These are phyloP conservation scores for Serrognathus titanus DNA, from an alignment of 2,888 invertebrate species.

Conservation along the genomic window DNA sequence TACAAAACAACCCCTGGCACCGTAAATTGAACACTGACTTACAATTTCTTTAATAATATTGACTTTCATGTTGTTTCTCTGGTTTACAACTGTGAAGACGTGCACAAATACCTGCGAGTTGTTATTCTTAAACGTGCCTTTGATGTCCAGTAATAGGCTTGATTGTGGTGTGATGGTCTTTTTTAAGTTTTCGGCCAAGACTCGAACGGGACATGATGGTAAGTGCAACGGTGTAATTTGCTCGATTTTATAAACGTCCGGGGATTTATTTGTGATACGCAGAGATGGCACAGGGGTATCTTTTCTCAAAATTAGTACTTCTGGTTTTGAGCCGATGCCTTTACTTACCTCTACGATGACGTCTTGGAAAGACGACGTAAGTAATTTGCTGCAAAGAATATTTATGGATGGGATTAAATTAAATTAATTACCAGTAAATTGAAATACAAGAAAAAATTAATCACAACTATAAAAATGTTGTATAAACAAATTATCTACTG, in stretches of 20 bases:
- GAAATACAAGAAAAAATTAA: no score
- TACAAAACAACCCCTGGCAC: background rate
- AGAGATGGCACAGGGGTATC: background rate
- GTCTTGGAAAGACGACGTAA: background rate
- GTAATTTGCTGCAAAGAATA: background rate
- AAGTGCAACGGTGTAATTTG: slow-evolving; percentile 2
- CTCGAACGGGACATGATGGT: background rate
- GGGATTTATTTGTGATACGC: slow-evolving; percentile 1
- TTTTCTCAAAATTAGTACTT: slow-evolving; percentile 1
- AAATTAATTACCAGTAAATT: no score
- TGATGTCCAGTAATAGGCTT: background rate
- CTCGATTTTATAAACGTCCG: background rate
- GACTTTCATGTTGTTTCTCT: background rate
- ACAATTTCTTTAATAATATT: slow-evolving; percentile 25
- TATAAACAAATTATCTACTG: no score
- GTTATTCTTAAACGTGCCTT: background rate
- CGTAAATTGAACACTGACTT: slow-evolving; percentile 5
- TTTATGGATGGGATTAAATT: no score
- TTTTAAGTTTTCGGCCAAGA: background rate
- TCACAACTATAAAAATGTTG: no score
- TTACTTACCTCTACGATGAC: slow-evolving; percentile 4
- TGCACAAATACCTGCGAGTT: slow-evolving; percentile 1
- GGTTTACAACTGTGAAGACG: slow-evolving; percentile 8
- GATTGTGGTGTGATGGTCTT: background rate
- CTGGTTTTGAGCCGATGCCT: background rate